Conservation (phyloP, 2,888 invertebrate genomes). For the Dryadula phaetusa region DNA sequence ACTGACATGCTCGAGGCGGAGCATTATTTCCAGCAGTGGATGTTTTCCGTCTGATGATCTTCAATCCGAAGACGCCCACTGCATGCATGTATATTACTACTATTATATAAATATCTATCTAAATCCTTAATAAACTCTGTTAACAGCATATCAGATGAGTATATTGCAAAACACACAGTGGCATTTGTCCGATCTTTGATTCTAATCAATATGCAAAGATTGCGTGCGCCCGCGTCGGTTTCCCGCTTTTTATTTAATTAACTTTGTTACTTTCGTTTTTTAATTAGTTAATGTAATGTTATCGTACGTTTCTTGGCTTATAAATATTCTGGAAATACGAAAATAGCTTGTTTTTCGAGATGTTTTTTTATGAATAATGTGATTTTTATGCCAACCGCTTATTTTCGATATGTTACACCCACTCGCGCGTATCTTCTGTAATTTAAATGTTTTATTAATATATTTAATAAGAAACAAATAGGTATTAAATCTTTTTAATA, state of each 20-base stretch:
- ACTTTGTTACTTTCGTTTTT: slow-evolving; percentile 52
- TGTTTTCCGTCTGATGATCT: no score
- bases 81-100: neutral
- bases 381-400: neutral
- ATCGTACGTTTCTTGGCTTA: slow-evolving; percentile 34
- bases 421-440: neutral
- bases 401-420: neutral
- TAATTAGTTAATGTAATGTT: slow-evolving; percentile 46
- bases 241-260: slow-evolving; percentile 59
- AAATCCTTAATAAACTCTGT: neutral
- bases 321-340: slow-evolving; percentile 27
- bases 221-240: slow-evolving; percentile 53
- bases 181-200: slow-evolving; percentile 55
- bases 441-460: neutral
- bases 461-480: no score
- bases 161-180: slow-evolving; percentile 40
- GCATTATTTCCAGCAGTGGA: no score
- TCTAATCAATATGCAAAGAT: slow-evolving; percentile 73
- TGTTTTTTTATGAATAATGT: slow-evolving; percentile 11
- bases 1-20: no score
- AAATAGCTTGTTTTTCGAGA: slow-evolving; percentile 4
- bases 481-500: no score
- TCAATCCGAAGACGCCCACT: no score
- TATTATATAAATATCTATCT: slow-evolving; percentile 7
- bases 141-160: slow-evolving; percentile 21